Conservation (phyloP, 2,113 vertebrate genomes). For the Chionodraco myersi region DNA sequence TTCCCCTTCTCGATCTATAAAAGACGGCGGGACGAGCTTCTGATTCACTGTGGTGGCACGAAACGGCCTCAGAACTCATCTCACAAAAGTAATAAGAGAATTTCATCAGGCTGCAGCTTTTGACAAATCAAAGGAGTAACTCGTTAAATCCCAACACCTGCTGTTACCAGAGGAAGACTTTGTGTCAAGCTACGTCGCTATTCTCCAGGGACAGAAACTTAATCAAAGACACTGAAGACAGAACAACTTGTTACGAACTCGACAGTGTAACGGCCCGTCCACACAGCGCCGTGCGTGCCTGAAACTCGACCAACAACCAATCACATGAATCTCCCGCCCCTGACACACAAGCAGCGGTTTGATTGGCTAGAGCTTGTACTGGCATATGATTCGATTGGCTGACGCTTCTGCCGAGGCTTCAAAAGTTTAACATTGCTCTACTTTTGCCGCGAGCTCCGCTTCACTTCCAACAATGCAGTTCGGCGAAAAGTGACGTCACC, state of each 20-base stretch:
- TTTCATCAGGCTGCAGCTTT: not conserved
- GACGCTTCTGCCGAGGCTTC: too few relatives aligned
- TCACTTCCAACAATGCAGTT: too few relatives aligned
- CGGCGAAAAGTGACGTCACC: too few relatives aligned
- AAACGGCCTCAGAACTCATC: not conserved
- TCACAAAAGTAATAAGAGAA: not conserved
- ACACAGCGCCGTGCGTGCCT: too few relatives aligned
- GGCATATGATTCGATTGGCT: too few relatives aligned
- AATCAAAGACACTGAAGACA: not conserved
- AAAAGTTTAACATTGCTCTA: too few relatives aligned
- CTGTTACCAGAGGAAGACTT: not conserved
- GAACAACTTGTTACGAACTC: not conserved
- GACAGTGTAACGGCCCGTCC: not conserved
- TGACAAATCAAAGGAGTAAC: not conserved
- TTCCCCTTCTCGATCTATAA: not conserved
- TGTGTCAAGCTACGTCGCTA: not conserved
- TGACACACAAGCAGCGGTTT: too few relatives aligned
- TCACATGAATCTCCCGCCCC: too few relatives aligned
- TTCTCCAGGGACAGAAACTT: not conserved
- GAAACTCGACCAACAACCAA: too few relatives aligned
- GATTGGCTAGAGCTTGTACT: too few relatives aligned
- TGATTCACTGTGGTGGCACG: too few relatives aligned
- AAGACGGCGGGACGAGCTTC: not conserved
- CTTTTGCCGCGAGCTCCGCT: too few relatives aligned
- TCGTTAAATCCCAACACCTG: not conserved